Evolutionary conservation across 2,888 invertebrate genomes (phyloP), one percentile per base, ranked within the genome.

Genomic region (Chymomyza amoena): DNA sequence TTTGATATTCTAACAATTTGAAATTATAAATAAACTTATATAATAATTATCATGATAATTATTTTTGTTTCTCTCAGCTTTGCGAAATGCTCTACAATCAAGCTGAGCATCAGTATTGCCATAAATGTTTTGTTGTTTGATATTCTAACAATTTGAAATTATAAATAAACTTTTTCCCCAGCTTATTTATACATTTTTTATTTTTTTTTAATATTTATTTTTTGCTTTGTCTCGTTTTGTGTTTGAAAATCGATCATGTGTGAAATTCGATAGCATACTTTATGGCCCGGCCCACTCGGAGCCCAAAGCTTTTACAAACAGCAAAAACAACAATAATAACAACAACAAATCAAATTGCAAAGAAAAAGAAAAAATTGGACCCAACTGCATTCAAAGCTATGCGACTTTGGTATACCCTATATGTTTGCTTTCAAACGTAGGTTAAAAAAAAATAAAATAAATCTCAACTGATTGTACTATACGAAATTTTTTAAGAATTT

Each of bases 321-420:
- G 36, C 45, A 67, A 9, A 15, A 60, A 32, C 13, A 60, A 25
- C 68, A 64, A 64, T 63, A 72, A 51, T 57, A 50, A 59, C 63
- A 59, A 50, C 74, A 69, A 57, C 69, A 62, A 66, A 51, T 61
- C 66, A 79, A 77, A 79, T 79, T 77, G 52, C 61, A 64, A 61
- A 69, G n/a, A 71, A 65, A 59, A 67, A 65, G 45, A 52, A 36
- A 45, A 10, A 7, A 50, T 16, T 10, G 50, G 15, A n/a, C 25
- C 7, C 32, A 7, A 32, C 9, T 32, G 32, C 32, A 32, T 0
- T 32, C 7, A 1, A 32, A 7, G 9, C 32, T 32, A 32, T 32
- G 32, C 32, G 32, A 32, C 32, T 32, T 7, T 32, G 32, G 32
- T 6, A 32, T 32, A 32, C 32, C 7, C 32, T 32, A 9, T 32